Evolutionary conservation across 2,888 invertebrate genomes (phyloP), one percentile per base, ranked within the genome.

Genomic region (Euproctis similis): DNA sequence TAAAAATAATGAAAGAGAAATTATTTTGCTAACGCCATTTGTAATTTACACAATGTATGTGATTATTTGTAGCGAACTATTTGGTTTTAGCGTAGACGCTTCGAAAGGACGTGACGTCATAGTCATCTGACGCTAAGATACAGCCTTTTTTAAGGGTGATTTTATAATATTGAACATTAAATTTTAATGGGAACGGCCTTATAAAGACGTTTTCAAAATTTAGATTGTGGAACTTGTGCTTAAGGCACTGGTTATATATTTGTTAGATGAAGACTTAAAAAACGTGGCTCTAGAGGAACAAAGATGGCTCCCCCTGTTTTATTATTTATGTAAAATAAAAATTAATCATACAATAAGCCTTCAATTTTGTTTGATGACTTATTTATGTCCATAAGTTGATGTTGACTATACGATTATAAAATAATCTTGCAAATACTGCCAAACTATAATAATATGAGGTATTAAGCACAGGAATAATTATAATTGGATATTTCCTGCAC

Each of bases 1-100:
- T 4, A 14, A 4, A 14, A 38, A 28, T 29, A 24, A 25, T 19
- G 36, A 32, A 41, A 33, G 48, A 65, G 47, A 64, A 59, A 56
- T 80, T 80, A 80, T 81, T 82, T 82, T 82, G 81, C 81, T 77
- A 81, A 60, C 56, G 65, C 69, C 66, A 65, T 74, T 45, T 55
- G 52, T 56, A 40, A 59, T 70, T 54, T 69, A 69, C 53, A 67
- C 61, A 59, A 51, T 51, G 53, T 66, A 67, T 57, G 42, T 42
- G 39, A 52, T 14, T 56, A 44, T 55, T 55, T 60, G 26, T 65
- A 58, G 58, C 54, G 53, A 57, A 59, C 59, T 49, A 34, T 39
- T 60, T 66, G 63, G 50, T 42, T 52, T 67, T 61, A 68, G 67
- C 60, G 51, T 60, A 59, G 57, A 56, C 53, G 63, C 68, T 67